A percentile compares a stretch with the other conserved stretches of the same genome.
Evolutionary conservation across 2,113 vertebrate genomes (phyloP).

Genomic region (Sinocyclocheilus anophthalmus): DNA sequence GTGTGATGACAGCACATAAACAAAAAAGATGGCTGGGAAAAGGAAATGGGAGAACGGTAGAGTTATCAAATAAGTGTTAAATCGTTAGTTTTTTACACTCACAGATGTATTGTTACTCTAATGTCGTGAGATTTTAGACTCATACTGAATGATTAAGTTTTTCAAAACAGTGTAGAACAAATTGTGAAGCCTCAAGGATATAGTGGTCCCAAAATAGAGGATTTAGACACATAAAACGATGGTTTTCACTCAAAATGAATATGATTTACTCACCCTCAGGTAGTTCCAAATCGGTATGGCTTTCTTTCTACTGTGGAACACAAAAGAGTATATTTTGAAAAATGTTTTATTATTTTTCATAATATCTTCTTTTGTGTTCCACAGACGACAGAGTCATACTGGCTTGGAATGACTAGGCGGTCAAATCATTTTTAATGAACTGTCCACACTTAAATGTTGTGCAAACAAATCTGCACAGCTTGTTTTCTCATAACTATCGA

Average conservation of each 20-base stretch:
- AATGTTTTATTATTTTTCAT: neutral
- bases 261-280: neutral
- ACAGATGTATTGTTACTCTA: neutral
- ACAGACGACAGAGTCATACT: neutral
- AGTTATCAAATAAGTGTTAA: slow-evolving; percentile 34
- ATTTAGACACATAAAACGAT: neutral
- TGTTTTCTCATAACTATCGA: neutral
- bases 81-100: neutral
- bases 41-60: slow-evolving; percentile 24
- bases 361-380: neutral
- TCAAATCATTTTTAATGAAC: neutral
- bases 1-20: slow-evolving; percentile 45
- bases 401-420: neutral
- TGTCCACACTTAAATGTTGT: neutral
- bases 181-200: neutral
- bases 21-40: slow-evolving; percentile 40
- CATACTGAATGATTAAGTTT: neutral
- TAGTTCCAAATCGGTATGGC: neutral
- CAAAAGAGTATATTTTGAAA: neutral
- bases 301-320: neutral
- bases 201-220: neutral
- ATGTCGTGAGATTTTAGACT: neutral
- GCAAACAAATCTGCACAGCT: neutral
- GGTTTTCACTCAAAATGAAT: neutral
- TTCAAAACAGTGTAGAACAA: neutral